These are phyloP conservation scores for Lethrus apterus DNA, from an alignment of 1,140 invertebrate genomes.

Conservation along the genomic window DNA sequence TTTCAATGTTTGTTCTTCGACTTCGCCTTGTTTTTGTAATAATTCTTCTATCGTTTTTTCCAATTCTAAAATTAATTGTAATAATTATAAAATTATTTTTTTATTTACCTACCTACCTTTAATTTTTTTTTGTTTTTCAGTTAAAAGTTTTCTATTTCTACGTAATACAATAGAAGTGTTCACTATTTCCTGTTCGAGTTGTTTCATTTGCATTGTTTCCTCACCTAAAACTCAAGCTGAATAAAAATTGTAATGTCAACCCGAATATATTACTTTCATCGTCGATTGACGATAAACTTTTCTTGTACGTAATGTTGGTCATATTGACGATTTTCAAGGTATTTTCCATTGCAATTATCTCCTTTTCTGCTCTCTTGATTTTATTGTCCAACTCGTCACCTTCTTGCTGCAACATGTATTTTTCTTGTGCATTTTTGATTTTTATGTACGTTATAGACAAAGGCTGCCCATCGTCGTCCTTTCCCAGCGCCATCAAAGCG, in stretches of 20 bases:
- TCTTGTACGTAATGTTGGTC: constrained; percentile 56
- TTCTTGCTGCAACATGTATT: constrained; percentile 56
- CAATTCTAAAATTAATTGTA: constrained; percentile 21
- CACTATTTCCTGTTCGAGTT: constrained; percentile 29
- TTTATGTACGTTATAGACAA: constrained; percentile 57
- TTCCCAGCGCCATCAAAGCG: constrained; percentile 42
- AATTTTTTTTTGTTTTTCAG: constrained; percentile 19
- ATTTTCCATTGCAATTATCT: constrained; percentile 67
- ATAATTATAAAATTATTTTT: neutral
- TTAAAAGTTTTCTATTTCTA: constrained; percentile 21
- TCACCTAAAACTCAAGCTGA: constrained; percentile 19
- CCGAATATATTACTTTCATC: constrained; percentile 34
- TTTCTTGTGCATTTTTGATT: constrained; percentile 62
- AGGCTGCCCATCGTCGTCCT: constrained; percentile 51
- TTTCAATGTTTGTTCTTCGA: constrained; percentile 19
- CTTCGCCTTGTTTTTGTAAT: constrained; percentile 15
- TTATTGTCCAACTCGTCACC: constrained; percentile 62
- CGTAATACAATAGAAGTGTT: constrained; percentile 18
- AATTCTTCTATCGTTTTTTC: constrained; percentile 21
- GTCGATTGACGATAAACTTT: constrained; percentile 46
- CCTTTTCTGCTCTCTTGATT: constrained; percentile 58
- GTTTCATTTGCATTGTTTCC: constrained; percentile 29
- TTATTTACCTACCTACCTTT: constrained; percentile 22
- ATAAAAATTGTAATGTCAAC: constrained; percentile 1
- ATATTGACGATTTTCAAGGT: constrained; percentile 59